These are phyloP conservation scores for Amblyteles armatorius DNA, from an alignment of 2,888 invertebrate genomes.

Conservation along the genomic window DNA sequence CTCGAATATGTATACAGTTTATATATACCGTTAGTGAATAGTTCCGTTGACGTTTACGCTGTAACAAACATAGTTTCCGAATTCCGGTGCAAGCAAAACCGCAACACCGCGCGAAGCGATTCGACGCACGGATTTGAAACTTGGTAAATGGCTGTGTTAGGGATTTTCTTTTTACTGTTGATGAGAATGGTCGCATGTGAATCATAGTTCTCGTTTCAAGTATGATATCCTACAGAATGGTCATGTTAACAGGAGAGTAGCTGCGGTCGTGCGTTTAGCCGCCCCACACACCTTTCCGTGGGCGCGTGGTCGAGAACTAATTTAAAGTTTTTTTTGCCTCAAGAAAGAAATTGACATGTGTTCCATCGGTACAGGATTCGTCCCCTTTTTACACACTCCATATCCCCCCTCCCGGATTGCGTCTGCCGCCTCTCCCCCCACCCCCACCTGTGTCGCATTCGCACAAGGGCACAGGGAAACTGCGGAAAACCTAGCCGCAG, in stretches of 20 bases:
- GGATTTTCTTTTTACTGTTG: not conserved
- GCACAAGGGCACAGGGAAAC: too few species aligned
- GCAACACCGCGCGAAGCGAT: not conserved
- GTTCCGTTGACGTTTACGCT: not conserved
- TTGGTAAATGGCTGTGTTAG: not conserved
- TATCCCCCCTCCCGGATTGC: too few species aligned
- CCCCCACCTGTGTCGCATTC: too few species aligned
- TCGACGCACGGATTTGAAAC: not conserved
- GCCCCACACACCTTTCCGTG: too few species aligned
- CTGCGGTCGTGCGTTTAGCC: not conserved
- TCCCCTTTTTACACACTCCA: too few species aligned
- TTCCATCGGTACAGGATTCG: too few species aligned
- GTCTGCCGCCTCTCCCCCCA: too few species aligned
- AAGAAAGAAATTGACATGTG: too few species aligned
- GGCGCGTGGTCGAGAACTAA: not conserved
- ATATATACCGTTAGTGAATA: not conserved
- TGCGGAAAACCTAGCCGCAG: too few species aligned
- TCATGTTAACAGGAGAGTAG: not conserved
- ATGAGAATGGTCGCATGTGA: too few species aligned
- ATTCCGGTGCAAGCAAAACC: not conserved
- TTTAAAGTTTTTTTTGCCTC: not conserved
- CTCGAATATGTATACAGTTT: not conserved
- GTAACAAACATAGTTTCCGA: conserved; percentile 8
- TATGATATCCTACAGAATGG: not conserved
- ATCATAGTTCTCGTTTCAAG: not conserved